Evolutionary conservation across 64 coral and sea anemone species (phyloP).

Genomic region (Montipora capricornis): DNA sequence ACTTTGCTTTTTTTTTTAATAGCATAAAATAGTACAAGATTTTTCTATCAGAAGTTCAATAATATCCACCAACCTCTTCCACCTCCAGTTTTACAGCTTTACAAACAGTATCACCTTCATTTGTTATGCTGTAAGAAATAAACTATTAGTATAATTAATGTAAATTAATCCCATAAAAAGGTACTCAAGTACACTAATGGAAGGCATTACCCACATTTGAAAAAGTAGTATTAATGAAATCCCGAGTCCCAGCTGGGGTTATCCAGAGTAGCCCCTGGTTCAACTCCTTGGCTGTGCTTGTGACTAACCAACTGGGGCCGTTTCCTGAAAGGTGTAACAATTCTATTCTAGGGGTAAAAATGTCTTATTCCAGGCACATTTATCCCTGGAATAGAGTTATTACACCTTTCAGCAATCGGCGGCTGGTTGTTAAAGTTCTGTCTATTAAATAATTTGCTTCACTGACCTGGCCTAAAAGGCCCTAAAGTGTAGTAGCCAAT

Average conservation of each 20-base stretch:
- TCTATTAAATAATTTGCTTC: not conserved
- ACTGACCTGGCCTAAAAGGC: not conserved
- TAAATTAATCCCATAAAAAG: not conserved
- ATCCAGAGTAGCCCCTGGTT: not conserved
- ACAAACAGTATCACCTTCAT: not conserved
- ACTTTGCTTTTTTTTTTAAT: no score
- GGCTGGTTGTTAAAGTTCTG: not conserved
- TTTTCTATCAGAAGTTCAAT: not conserved
- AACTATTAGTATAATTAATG: not conserved
- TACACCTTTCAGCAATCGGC: not conserved
- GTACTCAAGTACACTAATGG: not conserved
- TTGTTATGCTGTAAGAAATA: not conserved
- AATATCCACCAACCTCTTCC: not conserved
- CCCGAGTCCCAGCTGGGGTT: not conserved
- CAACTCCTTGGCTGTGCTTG: not conserved
- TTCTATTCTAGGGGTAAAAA: not conserved
- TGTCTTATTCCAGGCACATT: not conserved
- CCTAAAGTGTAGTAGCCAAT: not conserved
- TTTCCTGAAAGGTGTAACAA: not conserved
- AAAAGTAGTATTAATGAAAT: not conserved
- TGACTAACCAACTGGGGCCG: not conserved
- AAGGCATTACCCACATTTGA: not conserved
- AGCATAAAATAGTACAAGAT: not conserved
- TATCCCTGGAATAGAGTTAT: not conserved
- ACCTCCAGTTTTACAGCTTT: not conserved